phyloP scores from a whole-genome alignment of 2,888 invertebrate genomes.

The Vanessa cardui region DNA sequence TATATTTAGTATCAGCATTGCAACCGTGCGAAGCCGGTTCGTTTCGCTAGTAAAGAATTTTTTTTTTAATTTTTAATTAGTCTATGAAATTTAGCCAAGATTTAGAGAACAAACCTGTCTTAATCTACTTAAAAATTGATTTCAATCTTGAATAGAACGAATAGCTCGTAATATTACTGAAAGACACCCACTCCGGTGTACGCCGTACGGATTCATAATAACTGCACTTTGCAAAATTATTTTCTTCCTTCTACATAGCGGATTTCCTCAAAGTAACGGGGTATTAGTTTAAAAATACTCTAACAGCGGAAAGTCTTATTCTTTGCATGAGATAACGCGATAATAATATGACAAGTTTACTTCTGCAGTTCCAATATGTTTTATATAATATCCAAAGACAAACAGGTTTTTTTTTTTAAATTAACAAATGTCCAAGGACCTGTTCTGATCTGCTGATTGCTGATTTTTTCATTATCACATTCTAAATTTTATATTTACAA shows the following conservation, averaged over 20 bases:
- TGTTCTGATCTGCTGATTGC: no score
- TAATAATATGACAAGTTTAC: no score
- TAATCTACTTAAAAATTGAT: background rate
- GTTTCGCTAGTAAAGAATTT: no score
- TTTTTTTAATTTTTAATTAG: no score
- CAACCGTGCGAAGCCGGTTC: no score
- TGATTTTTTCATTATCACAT: no score
- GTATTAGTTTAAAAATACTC: slow-evolving; percentile 10
- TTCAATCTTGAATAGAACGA: background rate
- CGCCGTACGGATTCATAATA: slow-evolving; percentile 10
- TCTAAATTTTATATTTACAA: no score
- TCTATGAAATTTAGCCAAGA: background rate
- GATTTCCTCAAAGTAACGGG: slow-evolving; percentile 11
- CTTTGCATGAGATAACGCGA: background rate
- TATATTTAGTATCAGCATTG: no score
- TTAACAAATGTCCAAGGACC: no score
- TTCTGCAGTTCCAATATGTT: no score
- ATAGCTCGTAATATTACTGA: slow-evolving; percentile 3
- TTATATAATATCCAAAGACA: no score
- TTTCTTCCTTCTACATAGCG: slow-evolving; percentile 20
- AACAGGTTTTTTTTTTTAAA: no score
- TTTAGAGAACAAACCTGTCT: background rate
- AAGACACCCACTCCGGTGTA: slow-evolving; percentile 13
- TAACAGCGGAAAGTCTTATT: background rate
- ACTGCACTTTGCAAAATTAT: slow-evolving; percentile 24